phyloP scores from a whole-genome alignment of 2,113 vertebrate genomes.

The Naja naja region DNA sequence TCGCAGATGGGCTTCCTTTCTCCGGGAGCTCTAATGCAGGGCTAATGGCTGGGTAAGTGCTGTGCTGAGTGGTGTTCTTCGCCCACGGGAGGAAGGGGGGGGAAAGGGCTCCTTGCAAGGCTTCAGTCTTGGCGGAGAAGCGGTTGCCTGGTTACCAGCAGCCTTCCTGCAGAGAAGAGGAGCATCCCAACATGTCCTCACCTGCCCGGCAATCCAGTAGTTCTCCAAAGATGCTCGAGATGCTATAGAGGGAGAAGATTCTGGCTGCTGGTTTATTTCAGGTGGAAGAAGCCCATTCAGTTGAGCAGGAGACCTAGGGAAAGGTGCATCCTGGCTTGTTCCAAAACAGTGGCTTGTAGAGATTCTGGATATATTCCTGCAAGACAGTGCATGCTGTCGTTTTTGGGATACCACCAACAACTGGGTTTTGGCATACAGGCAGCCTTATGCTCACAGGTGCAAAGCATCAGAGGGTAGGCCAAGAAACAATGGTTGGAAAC shows the following conservation, averaged over 20 bases:
- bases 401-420: background rate
- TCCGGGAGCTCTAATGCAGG: constrained; percentile 18
- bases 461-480: too few relatives aligned
- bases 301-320: background rate
- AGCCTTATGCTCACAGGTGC: too few relatives aligned
- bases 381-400: background rate
- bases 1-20: constrained; percentile 6
- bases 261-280: background rate
- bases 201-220: background rate
- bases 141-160: constrained; percentile 65
- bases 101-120: constrained; percentile 32
- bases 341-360: background rate
- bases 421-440: background rate
- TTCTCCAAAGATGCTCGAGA: background rate
- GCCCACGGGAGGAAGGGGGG: constrained; percentile 12
- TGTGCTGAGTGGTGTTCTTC: background rate
- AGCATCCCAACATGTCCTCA: background rate
- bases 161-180: constrained; percentile 37
- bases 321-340: background rate
- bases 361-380: background rate
- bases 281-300: background rate
- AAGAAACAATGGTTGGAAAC: too few relatives aligned
- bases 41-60: constrained; percentile 37
- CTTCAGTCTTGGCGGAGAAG: constrained; percentile 32
- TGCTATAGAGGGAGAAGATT: background rate